Conservation (phyloP, 2,797 vertebrate species). For the Gymnoscopelus braueri region DNA sequence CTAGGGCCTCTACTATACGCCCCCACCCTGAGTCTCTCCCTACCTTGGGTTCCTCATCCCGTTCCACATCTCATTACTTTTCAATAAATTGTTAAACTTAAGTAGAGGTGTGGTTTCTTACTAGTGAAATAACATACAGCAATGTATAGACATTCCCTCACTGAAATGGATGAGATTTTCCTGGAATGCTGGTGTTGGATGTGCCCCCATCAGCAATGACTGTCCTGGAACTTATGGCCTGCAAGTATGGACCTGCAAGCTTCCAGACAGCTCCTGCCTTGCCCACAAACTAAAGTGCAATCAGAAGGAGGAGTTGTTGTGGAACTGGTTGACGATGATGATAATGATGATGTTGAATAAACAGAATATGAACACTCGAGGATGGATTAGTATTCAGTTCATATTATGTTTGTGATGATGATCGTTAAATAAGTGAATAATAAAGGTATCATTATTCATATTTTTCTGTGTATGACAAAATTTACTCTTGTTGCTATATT, state of each 20-base stretch:
- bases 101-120: too few relatives aligned
- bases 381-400: constrained; percentile 1
- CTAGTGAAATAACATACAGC: background rate
- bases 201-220: constrained; percentile 1
- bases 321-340: constrained; percentile 8
- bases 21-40: too few relatives aligned
- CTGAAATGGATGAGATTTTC: constrained; percentile 9
- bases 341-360: constrained; percentile 8
- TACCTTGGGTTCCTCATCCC: too few relatives aligned
- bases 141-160: constrained; percentile 14
- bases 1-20: too few relatives aligned
- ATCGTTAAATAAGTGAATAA: background rate
- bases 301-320: constrained; percentile 8
- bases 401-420: background rate
- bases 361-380: background rate
- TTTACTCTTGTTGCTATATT: too few relatives aligned
- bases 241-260: constrained; percentile 5
- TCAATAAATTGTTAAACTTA: too few relatives aligned
- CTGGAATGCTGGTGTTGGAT: constrained; percentile 17
- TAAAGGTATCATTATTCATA: too few relatives aligned
- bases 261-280: constrained; percentile 12
- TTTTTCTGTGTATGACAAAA: too few relatives aligned
- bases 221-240: background rate
- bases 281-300: constrained; percentile 14
- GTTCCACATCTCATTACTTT: too few relatives aligned